Evolutionary conservation across 2,797 vertebrate genomes (phyloP).

Genomic region (Cottoperca gobio): DNA sequence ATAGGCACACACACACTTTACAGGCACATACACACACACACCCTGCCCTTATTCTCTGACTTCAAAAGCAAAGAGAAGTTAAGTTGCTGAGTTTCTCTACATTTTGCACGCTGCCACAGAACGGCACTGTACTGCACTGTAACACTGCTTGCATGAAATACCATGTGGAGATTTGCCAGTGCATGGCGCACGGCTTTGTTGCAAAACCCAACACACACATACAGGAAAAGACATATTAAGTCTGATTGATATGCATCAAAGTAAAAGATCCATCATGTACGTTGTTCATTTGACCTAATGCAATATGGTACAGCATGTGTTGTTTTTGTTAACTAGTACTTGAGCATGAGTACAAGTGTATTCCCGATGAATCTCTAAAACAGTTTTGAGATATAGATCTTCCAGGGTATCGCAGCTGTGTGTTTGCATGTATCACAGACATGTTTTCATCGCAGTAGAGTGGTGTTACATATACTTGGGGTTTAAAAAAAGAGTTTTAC

Average conservation of each 20-base stretch:
- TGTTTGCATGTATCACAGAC: conserved; percentile 34
- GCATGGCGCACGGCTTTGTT: conserved; percentile 46
- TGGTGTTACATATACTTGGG: conserved; percentile 49
- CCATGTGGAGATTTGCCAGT: conserved; percentile 14
- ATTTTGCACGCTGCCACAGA: conserved; percentile 27
- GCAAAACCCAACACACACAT: conserved; percentile 17
- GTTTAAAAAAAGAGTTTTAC: conserved; percentile 47
- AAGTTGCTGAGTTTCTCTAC: not conserved
- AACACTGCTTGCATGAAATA: conserved; percentile 31
- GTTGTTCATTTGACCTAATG: not conserved
- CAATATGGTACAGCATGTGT: not conserved
- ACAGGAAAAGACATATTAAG: not conserved
- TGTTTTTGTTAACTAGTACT: not conserved
- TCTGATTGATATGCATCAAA: not conserved
- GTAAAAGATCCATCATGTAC: not conserved
- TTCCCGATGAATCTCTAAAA: not conserved
- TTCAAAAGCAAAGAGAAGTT: not conserved
- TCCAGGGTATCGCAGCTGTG: not conserved
- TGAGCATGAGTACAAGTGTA: not conserved
- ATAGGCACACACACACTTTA: not conserved
- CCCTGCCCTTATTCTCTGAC: not conserved
- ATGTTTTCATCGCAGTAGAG: conserved; percentile 47
- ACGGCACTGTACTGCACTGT: not conserved
- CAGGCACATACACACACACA: not conserved
- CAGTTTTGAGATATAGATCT: not conserved